A percentile compares a stretch with the other conserved stretches of the same genome.
phyloP scores from a whole-genome alignment of 2,797 vertebrate species.

The Geotrypetes seraphini region DNA sequence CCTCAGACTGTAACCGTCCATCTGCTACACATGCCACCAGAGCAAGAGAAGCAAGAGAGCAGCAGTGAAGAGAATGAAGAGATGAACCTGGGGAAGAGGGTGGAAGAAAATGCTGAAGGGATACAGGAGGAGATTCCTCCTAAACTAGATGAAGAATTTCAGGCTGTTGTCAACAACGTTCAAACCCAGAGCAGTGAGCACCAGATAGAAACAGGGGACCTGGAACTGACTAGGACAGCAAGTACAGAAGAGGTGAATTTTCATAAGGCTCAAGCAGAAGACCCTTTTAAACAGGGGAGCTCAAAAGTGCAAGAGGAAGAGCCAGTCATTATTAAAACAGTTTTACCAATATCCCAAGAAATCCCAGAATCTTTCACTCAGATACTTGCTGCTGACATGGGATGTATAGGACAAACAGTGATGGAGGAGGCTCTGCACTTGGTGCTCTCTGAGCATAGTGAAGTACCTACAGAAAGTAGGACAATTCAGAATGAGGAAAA shows the following conservation, averaged over 20 bases:
- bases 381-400: background rate
- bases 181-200: no score
- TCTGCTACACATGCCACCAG: slow-evolving; percentile 37
- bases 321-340: no score
- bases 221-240: no score
- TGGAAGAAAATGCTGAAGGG: background rate
- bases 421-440: background rate
- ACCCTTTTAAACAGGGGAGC: no score
- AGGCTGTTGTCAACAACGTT: background rate
- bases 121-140: background rate
- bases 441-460: background rate
- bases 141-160: background rate
- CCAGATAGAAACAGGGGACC: no score
- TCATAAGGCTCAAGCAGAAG: background rate
- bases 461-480: background rate
- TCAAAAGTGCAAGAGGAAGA: background rate
- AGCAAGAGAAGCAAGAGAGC: slow-evolving; percentile 6
- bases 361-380: no score
- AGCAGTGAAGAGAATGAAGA: slow-evolving; percentile 16
- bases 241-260: background rate
- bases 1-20: slow-evolving; percentile 54
- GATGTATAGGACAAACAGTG: background rate
- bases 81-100: background rate
- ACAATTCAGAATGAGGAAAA: background rate
- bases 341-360: no score